Base-by-base conservation (phyloP, 2,888 invertebrate genomes). In the Hydropsyche betteni region DNA sequence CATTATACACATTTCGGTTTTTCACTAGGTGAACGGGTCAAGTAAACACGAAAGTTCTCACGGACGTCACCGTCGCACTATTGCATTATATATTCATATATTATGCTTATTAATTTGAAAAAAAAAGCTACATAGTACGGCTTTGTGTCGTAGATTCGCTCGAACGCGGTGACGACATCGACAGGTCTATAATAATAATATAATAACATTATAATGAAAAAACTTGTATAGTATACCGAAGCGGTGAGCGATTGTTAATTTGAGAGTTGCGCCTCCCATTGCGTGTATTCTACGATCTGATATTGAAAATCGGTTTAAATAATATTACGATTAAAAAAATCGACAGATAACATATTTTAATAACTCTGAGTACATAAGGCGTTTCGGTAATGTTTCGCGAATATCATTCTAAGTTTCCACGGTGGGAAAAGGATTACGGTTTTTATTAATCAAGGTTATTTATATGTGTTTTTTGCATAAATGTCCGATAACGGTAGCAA, bases 1-100 rank as follows among this genome's bases (percentile, higher is more conserved):
- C 44, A 44, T 44, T 24, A 24, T 24, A 24, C 24, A 44, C 6
- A 44, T 10, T 24, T 64, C 64, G 64, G 24, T 64, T 64, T 64
- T 34, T 34, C 64, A 64, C 64, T 64, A 34, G 64, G 64, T 64
- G 64, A 64, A 34, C 64, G 64, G 64, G 64, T 64, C 64, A 64
- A 64, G 64, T 36, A 36, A 64, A 64, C 64, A 64, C 34, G n/a
- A 64, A 64, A 64, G 34, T 64, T 64, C 64, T 64, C 64, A 64
- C 64, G 34, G 34, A 64, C 64, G 64, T 64, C 64, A 64, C 36
- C 34, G 64, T 34, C 34, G 36, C 36, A 64, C 64, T 24, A 6
- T 55, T 16, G n/a, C 55, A 14, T 14, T 55, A 55, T 55, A 55
- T 55, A 55, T 55, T 14, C 16, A n/a, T 12, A 55, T 55, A 44